These are phyloP conservation scores for Rotaria socialis DNA, from an alignment of 2,888 invertebrate genomes.

Conservation along the genomic window DNA sequence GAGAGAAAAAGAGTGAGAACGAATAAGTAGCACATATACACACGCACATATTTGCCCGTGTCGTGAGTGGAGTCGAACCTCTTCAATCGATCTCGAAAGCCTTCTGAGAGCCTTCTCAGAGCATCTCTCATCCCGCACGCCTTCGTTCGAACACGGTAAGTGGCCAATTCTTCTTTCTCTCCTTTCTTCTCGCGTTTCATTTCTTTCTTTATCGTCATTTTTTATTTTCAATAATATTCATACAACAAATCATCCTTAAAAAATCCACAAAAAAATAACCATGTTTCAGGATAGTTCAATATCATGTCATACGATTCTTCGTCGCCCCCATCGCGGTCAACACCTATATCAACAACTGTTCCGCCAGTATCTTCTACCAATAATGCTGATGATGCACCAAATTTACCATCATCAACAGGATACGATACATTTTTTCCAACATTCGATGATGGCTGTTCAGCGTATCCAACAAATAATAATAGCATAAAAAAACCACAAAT, in stretches of 20 bases:
- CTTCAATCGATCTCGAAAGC: slow-evolving; percentile 36
- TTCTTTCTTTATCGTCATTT: slow-evolving; percentile 18
- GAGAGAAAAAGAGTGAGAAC: slow-evolving; percentile 28
- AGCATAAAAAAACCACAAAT: not conserved
- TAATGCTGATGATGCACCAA: not conserved
- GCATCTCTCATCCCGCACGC: slow-evolving; percentile 27
- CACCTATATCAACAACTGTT: not conserved
- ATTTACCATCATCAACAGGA: slow-evolving; percentile 1
- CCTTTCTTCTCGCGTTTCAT: slow-evolving; percentile 17
- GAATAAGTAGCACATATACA: slow-evolving; percentile 32
- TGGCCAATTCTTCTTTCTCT: slow-evolving; percentile 13
- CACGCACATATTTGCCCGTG: slow-evolving; percentile 30
- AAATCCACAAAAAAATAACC: not conserved
- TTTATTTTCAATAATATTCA: slow-evolving; percentile 33
- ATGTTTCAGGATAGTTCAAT: not conserved
- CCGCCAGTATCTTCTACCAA: not conserved
- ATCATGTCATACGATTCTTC: slow-evolving; percentile 11
- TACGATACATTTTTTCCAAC: slow-evolving; percentile 9
- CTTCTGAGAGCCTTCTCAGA: slow-evolving; percentile 31
- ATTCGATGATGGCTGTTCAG: not conserved
- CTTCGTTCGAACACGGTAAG: slow-evolving; percentile 37
- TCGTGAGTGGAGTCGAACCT: slow-evolving; percentile 24
- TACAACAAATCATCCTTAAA: not conserved
- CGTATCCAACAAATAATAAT: slow-evolving; percentile 1
- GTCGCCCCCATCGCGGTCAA: not conserved